Conservation (phyloP, 2,888 invertebrate species). For the Eutolmus rufibarbis region DNA sequence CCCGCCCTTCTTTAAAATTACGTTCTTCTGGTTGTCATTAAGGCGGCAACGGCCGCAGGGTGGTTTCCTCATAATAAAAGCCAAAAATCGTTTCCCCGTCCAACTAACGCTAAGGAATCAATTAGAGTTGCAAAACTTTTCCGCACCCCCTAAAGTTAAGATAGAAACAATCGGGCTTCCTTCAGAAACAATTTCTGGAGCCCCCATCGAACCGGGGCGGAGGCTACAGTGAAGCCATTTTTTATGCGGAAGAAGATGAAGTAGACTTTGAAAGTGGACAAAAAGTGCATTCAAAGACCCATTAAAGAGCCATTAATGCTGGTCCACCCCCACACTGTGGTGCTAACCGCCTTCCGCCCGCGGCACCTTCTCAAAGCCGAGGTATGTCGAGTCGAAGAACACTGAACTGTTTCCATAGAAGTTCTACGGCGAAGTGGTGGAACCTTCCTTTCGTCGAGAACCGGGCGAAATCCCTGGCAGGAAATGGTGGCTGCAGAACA, state of each 20-base stretch:
- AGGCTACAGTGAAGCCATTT: background rate
- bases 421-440: background rate
- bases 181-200: background rate
- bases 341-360: background rate
- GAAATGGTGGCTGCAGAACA: background rate
- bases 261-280: background rate
- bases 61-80: background rate
- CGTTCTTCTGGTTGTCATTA: background rate
- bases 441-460: background rate
- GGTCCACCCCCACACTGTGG: background rate
- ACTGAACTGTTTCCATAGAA: background rate
- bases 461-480: background rate
- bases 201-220: background rate
- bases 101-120: background rate
- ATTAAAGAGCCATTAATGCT: slow-evolving; percentile 14
- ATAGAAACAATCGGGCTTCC: background rate
- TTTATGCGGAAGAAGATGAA: slow-evolving; percentile 6
- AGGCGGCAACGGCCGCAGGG: background rate
- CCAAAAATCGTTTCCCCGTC: background rate
- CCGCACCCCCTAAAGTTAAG: background rate
- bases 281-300: slow-evolving; percentile 20
- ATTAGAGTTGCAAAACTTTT: background rate
- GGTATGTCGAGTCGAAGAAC: background rate
- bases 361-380: background rate
- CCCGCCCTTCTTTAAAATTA: background rate